Percentiles rank a stretch among this genome's conserved stretches.
Conservation (phyloP, 2,888 invertebrate species). For the Cheilosia scutellata region DNA sequence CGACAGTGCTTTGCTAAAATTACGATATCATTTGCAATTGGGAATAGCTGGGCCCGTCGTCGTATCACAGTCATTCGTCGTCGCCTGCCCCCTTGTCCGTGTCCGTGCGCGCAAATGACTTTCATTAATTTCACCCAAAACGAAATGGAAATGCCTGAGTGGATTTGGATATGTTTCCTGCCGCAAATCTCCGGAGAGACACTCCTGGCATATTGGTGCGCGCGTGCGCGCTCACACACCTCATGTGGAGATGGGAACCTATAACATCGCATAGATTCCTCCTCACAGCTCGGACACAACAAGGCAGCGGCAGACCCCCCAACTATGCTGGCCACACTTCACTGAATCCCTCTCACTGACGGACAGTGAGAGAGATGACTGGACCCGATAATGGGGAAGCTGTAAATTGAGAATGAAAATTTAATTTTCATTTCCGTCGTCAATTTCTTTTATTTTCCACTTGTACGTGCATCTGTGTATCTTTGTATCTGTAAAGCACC, state of each 20-base stretch:
- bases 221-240: constrained; percentile 36
- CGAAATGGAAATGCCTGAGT: constrained; percentile 68
- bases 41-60: constrained; percentile 29
- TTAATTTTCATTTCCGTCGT: constrained; percentile 71
- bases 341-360: constrained; percentile 49
- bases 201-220: constrained; percentile 38
- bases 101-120: constrained; percentile 63
- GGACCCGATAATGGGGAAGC: constrained; percentile 52
- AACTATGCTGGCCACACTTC: constrained; percentile 52
- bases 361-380: constrained; percentile 53
- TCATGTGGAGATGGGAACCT: constrained; percentile 43
- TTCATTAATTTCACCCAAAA: constrained; percentile 74
- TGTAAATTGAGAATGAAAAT: constrained; percentile 72
- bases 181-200: constrained; percentile 34
- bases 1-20: constrained; percentile 49
- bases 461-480: constrained; percentile 21
- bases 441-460: constrained; percentile 36
- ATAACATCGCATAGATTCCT: constrained; percentile 48
- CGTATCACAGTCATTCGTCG: constrained; percentile 2
- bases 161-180: constrained; percentile 59
- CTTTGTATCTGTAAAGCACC: constrained; percentile 54
- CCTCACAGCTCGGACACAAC: constrained; percentile 15
- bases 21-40: constrained; percentile 73
- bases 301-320: constrained; percentile 42
- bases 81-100: constrained; percentile 36